These are phyloP conservation scores for Pollicipes pollicipes DNA, from an alignment of 1,140 invertebrate genomes.

Conservation along the genomic window DNA sequence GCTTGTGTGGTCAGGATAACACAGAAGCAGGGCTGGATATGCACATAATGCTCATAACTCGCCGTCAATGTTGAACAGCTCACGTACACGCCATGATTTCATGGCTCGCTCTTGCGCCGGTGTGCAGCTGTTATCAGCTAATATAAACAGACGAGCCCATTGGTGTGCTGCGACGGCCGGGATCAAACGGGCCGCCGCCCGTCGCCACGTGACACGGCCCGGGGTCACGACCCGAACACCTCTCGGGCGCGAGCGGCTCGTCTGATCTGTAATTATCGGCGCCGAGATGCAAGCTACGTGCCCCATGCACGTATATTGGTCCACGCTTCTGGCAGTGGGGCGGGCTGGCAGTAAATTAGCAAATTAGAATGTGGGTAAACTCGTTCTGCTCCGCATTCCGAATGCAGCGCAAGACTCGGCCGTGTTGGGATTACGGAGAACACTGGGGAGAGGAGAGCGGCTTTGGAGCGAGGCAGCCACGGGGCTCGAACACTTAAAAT, in stretches of 20 bases:
- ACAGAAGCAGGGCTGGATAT: too few species aligned
- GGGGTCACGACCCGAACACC: neutral
- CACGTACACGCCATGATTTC: too few species aligned
- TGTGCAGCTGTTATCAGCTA: neutral
- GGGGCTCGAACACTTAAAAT: too few species aligned
- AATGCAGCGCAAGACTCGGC: too few species aligned
- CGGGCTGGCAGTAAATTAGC: neutral
- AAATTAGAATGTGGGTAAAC: neutral
- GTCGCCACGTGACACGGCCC: neutral
- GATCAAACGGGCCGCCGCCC: neutral
- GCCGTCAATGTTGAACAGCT: too few species aligned
- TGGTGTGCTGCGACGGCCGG: neutral
- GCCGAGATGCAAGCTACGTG: neutral
- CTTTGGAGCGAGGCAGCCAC: too few species aligned
- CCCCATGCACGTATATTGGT: neutral
- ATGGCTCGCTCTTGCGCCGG: too few species aligned
- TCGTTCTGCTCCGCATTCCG: too few species aligned
- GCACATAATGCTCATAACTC: too few species aligned
- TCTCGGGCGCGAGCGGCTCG: neutral
- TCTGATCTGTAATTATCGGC: neutral
- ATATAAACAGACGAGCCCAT: neutral
- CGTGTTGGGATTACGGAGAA: too few species aligned
- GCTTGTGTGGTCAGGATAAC: too few species aligned
- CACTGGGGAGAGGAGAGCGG: too few species aligned
- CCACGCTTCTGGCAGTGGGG: neutral